These are phyloP conservation scores for Dipodomys spectabilis DNA, from an alignment of 2,113 vertebrate genomes.

Conservation along the genomic window DNA sequence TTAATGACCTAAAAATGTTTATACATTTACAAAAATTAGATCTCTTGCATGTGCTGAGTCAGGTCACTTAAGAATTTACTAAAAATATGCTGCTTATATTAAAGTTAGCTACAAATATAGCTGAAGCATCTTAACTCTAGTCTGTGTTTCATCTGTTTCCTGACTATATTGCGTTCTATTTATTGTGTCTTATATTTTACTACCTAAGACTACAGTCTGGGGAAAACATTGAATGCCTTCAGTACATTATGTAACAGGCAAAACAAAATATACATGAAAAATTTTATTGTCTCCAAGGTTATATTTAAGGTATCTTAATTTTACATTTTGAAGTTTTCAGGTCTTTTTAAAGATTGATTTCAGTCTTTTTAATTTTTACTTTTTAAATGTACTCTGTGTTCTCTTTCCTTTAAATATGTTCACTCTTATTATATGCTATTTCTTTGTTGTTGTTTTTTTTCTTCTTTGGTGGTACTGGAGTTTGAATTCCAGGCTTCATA, in stretches of 20 bases:
- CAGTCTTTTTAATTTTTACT: not conserved
- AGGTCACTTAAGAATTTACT: constrained; percentile 9
- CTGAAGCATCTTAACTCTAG: not conserved
- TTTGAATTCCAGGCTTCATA: too few species aligned
- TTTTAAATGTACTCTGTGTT: not conserved
- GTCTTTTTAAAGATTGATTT: constrained; percentile 15
- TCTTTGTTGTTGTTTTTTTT: too few species aligned
- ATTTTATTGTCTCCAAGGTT: constrained; percentile 11
- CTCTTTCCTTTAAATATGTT: not conserved
- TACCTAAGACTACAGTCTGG: not conserved
- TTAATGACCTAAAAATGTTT: constrained; percentile 13
- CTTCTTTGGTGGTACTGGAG: too few species aligned
- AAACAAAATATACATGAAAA: not conserved
- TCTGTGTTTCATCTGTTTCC: not conserved
- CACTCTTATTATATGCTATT: not conserved
- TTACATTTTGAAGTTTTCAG: too few species aligned
- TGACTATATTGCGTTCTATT: not conserved
- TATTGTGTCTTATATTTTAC: not conserved
- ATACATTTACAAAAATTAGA: constrained; percentile 11
- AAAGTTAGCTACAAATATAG: not conserved
- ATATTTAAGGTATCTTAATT: not conserved
- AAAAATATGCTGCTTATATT: not conserved
- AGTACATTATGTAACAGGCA: not conserved
- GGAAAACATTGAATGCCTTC: not conserved
- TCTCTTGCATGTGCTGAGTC: not conserved